Percentiles rank a stretch among this genome's conserved stretches.
Evolutionary conservation across 2,797 vertebrate genomes (phyloP).

Genomic region (Myotis pilosus): DNA sequence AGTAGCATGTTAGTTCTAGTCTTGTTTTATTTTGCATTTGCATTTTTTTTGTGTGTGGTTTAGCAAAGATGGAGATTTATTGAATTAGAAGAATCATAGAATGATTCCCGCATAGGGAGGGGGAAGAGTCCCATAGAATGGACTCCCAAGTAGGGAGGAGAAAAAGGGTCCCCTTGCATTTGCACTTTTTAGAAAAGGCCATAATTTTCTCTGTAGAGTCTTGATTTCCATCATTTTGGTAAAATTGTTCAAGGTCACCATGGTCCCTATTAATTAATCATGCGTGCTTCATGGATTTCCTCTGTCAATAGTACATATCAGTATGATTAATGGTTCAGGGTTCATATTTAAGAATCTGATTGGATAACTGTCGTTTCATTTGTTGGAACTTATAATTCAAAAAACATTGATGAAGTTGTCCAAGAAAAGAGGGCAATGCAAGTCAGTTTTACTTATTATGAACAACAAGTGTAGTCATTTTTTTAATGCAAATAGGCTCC

Average conservation of each 20-base stretch:
- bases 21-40: background rate
- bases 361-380: constrained; percentile 7
- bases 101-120: too few species aligned
- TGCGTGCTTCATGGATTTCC: background rate
- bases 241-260: constrained; percentile 16
- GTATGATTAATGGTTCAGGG: constrained; percentile 48
- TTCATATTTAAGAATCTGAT: constrained; percentile 51
- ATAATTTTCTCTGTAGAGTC: background rate
- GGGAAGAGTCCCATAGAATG: too few species aligned
- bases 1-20: constrained; percentile 6
- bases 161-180: too few species aligned
- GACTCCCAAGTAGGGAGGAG: too few species aligned
- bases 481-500: background rate
- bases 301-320: constrained; percentile 49
- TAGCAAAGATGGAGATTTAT: too few species aligned
- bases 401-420: constrained; percentile 55
- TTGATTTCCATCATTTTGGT: constrained; percentile 49
- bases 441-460: constrained; percentile 44
- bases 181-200: background rate
- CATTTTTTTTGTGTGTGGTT: too few species aligned
- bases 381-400: constrained; percentile 51
- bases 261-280: constrained; percentile 49
- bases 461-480: constrained; percentile 9
- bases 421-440: constrained; percentile 43
- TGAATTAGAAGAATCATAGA: too few species aligned